phyloP scores from a whole-genome alignment of 2,113 vertebrate genomes.

The Pelmatolapia mariae region DNA sequence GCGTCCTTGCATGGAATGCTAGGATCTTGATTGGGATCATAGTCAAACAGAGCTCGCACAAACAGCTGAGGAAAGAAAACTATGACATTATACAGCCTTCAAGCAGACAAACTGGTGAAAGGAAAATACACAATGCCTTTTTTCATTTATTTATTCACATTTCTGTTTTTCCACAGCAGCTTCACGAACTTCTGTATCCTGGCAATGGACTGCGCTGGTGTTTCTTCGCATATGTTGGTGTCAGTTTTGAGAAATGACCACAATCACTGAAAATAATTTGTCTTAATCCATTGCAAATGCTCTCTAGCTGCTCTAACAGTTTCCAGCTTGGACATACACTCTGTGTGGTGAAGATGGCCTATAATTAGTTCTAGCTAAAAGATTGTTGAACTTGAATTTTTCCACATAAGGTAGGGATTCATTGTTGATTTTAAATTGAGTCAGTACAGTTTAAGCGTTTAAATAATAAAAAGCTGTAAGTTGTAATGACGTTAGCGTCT shows the following conservation, averaged over 20 bases:
- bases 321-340: constrained; percentile 17
- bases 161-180: background rate
- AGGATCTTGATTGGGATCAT: constrained; percentile 83
- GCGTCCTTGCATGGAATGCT: constrained; percentile 90
- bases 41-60: constrained; percentile 88
- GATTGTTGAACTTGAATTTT: background rate
- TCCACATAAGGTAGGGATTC: background rate
- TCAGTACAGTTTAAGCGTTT: background rate
- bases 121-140: background rate
- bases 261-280: constrained; percentile 35
- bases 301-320: background rate
- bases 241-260: constrained; percentile 41
- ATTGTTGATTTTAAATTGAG: background rate
- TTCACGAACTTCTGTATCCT: background rate
- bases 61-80: constrained; percentile 77
- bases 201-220: background rate
- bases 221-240: background rate
- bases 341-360: background rate
- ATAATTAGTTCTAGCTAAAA: background rate
- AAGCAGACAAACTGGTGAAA: background rate
- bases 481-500: background rate
- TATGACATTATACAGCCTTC: background rate
- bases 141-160: background rate
- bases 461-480: background rate
- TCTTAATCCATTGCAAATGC: constrained; percentile 41